Evolutionary conservation across 2,888 invertebrate genomes (phyloP), one percentile per base, ranked within the genome.

Genomic region (Watsonalla binaria): DNA sequence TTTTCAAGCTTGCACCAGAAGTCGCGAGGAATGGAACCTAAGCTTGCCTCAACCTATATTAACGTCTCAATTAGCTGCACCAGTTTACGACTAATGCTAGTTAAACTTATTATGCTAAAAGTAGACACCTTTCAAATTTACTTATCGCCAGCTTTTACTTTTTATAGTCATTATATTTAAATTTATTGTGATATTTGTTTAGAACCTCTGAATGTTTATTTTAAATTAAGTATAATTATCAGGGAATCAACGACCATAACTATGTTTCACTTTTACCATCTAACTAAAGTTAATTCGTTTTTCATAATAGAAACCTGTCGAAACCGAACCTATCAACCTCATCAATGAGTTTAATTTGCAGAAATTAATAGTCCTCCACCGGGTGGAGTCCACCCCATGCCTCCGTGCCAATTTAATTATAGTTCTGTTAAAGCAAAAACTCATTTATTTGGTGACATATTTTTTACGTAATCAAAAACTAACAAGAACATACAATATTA

Each of bases 71-170:
- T 47, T 47, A 11, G 34, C 24, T 47, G 24, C 47, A 49, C 49
- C 14, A 37, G 14, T 49, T 49, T 37, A 49, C 39, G 49, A 49
- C 48, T 34, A 14, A 49, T 49, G 49, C 14, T 37, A 49, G 49
- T 14, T 49, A 49, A 49, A 15, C 49, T 14, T 37, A 37, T 49
- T 48, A 48, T 35, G 14, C 49, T 37, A 37, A 37, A 49, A 49
- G 49, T 49, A 33, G 49, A 14, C 11, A 9, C 49, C 49, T 49
- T 49, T 49, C 49, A 49, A 49, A 49, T 37, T 37, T 37, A 49
- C 9, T 39, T 39, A 49, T 49, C 14, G 49, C 15, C 39, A 39
- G 15, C 49, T 49, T 49, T 49, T 49, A 49, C 49, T 49, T 49
- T 37, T 49, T 49, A 49, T 37, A 15, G 49, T 49, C 8, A 42